These are phyloP conservation scores for Monodelphis domestica DNA, from an alignment of 2,797 vertebrate species.

Conservation along the genomic window DNA sequence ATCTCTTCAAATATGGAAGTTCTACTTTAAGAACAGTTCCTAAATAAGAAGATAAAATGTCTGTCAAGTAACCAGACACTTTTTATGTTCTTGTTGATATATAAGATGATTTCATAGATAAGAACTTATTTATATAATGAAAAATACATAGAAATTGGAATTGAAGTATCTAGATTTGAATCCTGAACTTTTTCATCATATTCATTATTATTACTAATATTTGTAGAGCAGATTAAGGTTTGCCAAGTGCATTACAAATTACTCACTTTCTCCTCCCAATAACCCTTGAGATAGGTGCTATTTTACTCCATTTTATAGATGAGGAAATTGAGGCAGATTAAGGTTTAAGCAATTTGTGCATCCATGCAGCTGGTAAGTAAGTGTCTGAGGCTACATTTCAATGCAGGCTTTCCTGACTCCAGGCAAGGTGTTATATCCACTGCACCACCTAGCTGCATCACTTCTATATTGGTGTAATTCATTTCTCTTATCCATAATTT, in stretches of 20 bases:
- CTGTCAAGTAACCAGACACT: not conserved
- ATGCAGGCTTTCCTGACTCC: not conserved
- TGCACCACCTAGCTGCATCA: not conserved
- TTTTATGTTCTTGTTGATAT: not conserved
- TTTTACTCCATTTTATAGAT: not conserved
- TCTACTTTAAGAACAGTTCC: not conserved
- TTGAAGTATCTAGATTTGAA: not conserved
- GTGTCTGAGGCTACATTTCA: not conserved
- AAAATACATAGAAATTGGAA: not conserved
- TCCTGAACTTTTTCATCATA: not conserved
- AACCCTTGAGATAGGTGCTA: not conserved
- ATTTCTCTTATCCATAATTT: not conserved
- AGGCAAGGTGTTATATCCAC: not conserved
- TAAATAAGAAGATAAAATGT: conserved; percentile 2
- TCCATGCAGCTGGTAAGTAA: not conserved
- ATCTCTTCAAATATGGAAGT: not conserved
- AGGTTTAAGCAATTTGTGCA: not conserved
- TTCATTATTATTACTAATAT: not conserved
- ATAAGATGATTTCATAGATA: not conserved
- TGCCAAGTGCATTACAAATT: not conserved
- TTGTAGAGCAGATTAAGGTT: not conserved
- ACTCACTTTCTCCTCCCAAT: not conserved
- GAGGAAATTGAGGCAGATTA: not conserved
- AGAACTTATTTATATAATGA: not conserved
- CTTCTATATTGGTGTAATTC: not conserved